Percentiles rank a stretch among this genome's conserved stretches.
These are phyloP conservation scores for Pungitius pungitius DNA, from an alignment of 2,113 vertebrate genomes.

Conservation along the genomic window DNA sequence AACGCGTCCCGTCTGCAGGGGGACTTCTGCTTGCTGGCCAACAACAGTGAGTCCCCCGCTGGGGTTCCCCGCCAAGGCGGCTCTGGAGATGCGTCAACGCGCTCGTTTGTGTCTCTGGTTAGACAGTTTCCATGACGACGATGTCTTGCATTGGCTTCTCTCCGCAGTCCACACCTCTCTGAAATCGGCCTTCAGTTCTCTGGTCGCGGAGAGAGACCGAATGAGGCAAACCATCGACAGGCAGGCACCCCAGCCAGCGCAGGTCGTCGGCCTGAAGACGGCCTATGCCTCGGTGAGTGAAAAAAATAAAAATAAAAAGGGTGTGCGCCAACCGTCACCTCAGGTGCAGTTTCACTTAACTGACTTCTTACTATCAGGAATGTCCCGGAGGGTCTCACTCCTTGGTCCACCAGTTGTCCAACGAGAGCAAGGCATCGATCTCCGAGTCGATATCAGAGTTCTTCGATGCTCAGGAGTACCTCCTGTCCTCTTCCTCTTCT, in stretches of 20 bases:
- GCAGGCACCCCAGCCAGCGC: conserved; percentile 84
- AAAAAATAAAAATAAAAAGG: neutral
- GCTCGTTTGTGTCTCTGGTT: neutral
- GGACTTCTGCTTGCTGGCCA: conserved; percentile 92
- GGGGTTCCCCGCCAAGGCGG: neutral
- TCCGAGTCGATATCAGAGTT: conserved; percentile 95
- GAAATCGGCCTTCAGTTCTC: conserved; percentile 88
- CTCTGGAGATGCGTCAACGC: neutral
- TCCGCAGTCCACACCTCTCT: conserved; percentile 84
- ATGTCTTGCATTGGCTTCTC: conserved; percentile 30
- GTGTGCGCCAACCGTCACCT: neutral
- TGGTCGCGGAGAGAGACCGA: conserved; percentile 88
- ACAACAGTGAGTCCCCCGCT: conserved; percentile 88
- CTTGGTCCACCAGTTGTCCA: conserved; percentile 92
- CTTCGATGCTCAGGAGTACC: conserved; percentile 96
- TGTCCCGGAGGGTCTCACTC: conserved; percentile 81
- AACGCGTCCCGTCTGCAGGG: conserved; percentile 93
- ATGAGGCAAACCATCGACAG: conserved; percentile 89
- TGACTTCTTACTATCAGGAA: conserved; percentile 73
- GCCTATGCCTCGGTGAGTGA: conserved; percentile 86
- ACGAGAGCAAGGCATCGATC: conserved; percentile 91
- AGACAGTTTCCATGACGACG: conserved; percentile 67
- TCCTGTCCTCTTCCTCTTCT: conserved; percentile 95
- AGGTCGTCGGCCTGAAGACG: conserved; percentile 90
- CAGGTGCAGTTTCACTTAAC: conserved; percentile 21